phyloP scores from a whole-genome alignment of 2,888 invertebrate genomes.

The Meteorus cinctellus region DNA sequence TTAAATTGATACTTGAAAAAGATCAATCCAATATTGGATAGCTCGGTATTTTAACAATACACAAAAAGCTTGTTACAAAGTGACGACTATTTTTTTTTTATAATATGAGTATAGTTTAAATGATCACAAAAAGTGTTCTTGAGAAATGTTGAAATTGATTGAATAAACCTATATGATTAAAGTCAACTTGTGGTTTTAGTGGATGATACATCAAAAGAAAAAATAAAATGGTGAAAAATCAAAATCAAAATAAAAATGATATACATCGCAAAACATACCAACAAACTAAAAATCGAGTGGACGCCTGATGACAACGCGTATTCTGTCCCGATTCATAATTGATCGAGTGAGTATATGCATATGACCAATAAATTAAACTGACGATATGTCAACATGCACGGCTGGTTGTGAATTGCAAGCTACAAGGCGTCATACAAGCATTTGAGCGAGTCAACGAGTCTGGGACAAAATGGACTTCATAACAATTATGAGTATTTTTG shows the following conservation, averaged over 20 bases:
- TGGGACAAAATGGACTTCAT: conserved; percentile 52
- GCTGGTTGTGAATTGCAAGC: conserved; percentile 51
- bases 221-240: conserved; percentile 47
- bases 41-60: neutral
- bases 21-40: neutral
- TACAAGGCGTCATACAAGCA: conserved; percentile 56
- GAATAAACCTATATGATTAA: conserved; percentile 9
- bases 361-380: conserved; percentile 52
- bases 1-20: neutral
- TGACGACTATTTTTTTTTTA: neutral
- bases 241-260: conserved; percentile 52
- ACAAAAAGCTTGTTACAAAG: conserved; percentile 30
- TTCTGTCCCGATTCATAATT: conserved; percentile 52
- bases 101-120: neutral
- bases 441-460: conserved; percentile 52
- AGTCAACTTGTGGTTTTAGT: conserved; percentile 26
- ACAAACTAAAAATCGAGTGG: conserved; percentile 65
- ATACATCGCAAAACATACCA: conserved; percentile 65
- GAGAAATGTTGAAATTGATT: neutral
- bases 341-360: conserved; percentile 36
- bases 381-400: conserved; percentile 55
- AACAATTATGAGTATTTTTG: conserved; percentile 32
- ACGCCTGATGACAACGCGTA: conserved; percentile 51
- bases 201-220: conserved; percentile 26
- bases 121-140: neutral